A percentile compares a stretch with the other conserved stretches of the same genome.
Conservation (phyloP, 2,113 vertebrate species). For the Bubo blakistoni region DNA sequence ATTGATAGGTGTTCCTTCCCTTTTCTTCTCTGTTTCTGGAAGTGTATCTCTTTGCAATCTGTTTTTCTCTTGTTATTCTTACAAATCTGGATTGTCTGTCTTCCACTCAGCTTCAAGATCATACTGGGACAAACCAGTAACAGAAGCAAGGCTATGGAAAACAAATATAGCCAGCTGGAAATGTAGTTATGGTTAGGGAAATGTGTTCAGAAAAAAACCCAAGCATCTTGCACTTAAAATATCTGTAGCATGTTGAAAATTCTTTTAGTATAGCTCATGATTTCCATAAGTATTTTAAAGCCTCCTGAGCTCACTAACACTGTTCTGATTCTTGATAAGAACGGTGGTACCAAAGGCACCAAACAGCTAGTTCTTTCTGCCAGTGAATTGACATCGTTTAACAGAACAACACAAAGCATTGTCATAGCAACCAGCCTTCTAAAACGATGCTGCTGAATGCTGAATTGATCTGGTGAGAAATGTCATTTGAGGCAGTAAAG, state of each 20-base stretch:
- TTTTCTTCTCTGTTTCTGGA: neutral
- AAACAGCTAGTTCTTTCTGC: neutral
- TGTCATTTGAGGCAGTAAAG: constrained; percentile 1
- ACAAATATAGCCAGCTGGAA: constrained; percentile 27
- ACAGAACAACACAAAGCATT: neutral
- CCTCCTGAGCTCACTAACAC: neutral
- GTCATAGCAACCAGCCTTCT: constrained; percentile 48
- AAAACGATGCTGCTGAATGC: neutral
- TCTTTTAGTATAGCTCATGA: neutral
- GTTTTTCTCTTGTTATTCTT: neutral
- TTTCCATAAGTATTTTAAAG: constrained; percentile 24
- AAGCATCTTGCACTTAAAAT: neutral
- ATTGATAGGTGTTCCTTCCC: neutral
- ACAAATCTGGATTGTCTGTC: neutral
- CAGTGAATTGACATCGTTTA: neutral
- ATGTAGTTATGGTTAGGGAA: constrained; percentile 3
- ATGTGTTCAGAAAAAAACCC: neutral
- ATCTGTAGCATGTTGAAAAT: constrained; percentile 2
- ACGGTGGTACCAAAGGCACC: neutral
- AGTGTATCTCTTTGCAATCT: neutral
- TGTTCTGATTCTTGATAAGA: neutral
- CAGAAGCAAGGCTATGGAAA: constrained; percentile 10
- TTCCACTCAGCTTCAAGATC: neutral
- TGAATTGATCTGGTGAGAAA: constrained; percentile 40
- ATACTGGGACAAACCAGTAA: constrained; percentile 3